Conservation (phyloP, 2,888 invertebrate species). For the Noctua janthe region DNA sequence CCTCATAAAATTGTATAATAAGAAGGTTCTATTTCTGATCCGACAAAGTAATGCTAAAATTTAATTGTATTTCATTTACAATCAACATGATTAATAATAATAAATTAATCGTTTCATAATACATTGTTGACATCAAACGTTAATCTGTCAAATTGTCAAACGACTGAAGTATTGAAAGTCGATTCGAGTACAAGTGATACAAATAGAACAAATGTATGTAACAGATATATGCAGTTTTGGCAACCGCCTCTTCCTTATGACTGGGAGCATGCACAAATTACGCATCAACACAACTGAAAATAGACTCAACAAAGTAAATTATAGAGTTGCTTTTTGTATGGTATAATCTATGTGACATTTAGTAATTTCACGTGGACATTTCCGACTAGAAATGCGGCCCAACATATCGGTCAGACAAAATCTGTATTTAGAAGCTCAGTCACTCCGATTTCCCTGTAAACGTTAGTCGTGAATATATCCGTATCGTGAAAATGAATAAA, state of each 20-base stretch:
- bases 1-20: no score
- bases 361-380: conserved; percentile 79
- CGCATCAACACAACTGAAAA: conserved; percentile 39
- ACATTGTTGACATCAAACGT: conserved; percentile 34
- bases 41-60: background rate
- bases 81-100: conserved; percentile 2
- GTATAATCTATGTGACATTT: conserved; percentile 80
- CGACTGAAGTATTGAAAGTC: conserved; percentile 45
- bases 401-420: conserved; percentile 84
- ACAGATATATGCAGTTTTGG: conserved; percentile 74
- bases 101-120: conserved; percentile 23
- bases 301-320: conserved; percentile 23
- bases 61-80: background rate
- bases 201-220: conserved; percentile 65
- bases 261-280: conserved; percentile 69
- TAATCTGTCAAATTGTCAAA: conserved; percentile 53
- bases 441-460: conserved; percentile 69
- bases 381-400: conserved; percentile 81
- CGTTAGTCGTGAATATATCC: conserved; percentile 62
- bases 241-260: conserved; percentile 70
- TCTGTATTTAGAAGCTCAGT: conserved; percentile 83
- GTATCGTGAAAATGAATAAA: conserved; percentile 80
- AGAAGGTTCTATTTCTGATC: background rate
- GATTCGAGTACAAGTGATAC: conserved; percentile 25
- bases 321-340: conserved; percentile 51